Evolutionary conservation across 64 coral and sea anemone species (phyloP).

Genomic region (Montipora cactus): DNA sequence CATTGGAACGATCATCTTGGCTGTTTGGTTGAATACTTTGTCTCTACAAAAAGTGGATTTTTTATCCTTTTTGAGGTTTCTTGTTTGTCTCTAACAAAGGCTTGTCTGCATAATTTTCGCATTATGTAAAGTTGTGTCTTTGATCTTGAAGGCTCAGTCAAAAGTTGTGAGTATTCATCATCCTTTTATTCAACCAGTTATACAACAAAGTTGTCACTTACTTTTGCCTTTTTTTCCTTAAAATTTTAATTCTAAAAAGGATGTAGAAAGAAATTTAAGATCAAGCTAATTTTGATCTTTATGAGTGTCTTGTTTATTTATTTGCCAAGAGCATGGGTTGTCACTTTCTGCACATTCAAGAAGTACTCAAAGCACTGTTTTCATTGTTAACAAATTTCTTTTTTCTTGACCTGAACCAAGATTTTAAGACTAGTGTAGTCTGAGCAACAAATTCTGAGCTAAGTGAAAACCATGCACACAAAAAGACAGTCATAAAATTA

Average conservation of each 20-base stretch:
- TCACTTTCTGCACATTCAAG: neutral
- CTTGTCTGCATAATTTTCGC: neutral
- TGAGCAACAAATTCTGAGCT: neutral
- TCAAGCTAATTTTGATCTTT: neutral
- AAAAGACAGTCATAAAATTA: neutral
- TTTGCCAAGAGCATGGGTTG: neutral
- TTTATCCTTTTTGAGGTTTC: neutral
- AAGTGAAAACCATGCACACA: neutral
- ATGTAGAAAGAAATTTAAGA: neutral
- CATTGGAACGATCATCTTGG: neutral
- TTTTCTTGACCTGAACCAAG: neutral
- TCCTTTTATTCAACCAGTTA: no score
- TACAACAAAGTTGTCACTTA: no score
- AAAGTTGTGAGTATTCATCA: no score
- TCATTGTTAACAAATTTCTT: neutral
- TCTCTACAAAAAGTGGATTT: neutral
- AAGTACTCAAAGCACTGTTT: neutral
- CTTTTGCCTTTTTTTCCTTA: neutral
- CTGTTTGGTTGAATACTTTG: neutral
- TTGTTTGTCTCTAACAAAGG: neutral
- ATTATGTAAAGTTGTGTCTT: neutral
- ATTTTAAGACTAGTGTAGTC: neutral
- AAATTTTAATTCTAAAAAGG: neutral
- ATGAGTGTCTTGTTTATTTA: conserved; percentile 15
- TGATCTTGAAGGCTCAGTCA: neutral